Evolutionary conservation across 2,888 invertebrate species (phyloP).

Genomic region (Lochmaea crataegi): DNA sequence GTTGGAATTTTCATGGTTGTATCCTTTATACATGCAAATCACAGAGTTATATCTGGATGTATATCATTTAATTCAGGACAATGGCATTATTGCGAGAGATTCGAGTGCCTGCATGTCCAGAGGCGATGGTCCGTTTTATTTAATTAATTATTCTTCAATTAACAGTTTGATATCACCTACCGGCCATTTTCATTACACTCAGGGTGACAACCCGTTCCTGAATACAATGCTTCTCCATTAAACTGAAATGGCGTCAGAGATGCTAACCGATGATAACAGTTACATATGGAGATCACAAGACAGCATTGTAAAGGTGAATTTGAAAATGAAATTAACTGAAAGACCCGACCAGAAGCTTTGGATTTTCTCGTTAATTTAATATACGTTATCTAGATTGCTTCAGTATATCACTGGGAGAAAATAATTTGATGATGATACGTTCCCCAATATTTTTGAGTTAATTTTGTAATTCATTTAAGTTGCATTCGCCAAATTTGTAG

Average conservation of each 20-base stretch:
- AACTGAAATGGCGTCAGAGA: conserved; percentile 28
- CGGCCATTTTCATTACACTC: conserved; percentile 48
- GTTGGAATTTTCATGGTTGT: neutral
- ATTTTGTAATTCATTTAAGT: no score
- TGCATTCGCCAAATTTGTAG: no score
- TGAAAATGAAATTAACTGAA: neutral
- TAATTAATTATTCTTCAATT: conserved; percentile 62
- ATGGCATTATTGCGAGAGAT: conserved; percentile 1
- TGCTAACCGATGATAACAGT: conserved; percentile 13
- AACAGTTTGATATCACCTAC: conserved; percentile 56
- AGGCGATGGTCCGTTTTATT: conserved; percentile 57
- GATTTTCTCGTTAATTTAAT: neutral
- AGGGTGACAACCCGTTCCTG: conserved; percentile 34
- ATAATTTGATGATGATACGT: no score
- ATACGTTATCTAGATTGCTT: neutral
- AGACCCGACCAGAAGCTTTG: neutral
- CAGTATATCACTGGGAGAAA: neutral
- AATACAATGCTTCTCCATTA: conserved; percentile 49
- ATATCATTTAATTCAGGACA: neutral
- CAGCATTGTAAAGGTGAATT: neutral
- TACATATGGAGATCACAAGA: conserved; percentile 3
- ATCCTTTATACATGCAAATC: conserved; percentile 1
- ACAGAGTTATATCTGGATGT: neutral
- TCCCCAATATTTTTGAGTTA: no score
- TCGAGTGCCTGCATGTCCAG: conserved; percentile 14